A percentile compares a stretch with the other conserved stretches of the same genome.
Evolutionary conservation across 2,113 vertebrate species (phyloP).

Genomic region (Ictalurus furcatus): DNA sequence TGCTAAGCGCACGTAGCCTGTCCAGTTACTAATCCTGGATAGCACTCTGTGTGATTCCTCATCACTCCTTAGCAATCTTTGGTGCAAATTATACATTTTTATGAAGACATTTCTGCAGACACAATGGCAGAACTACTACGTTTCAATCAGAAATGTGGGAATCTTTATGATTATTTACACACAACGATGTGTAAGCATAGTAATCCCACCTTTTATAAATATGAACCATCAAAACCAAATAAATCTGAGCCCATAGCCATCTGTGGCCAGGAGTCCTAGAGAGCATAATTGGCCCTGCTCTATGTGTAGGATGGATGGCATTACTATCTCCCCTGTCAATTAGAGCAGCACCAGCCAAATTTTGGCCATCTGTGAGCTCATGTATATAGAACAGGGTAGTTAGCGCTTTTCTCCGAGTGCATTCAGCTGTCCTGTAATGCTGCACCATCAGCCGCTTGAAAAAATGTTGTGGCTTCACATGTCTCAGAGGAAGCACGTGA

Average conservation of each 20-base stretch:
- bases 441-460: conserved; percentile 19
- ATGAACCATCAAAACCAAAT: conserved; percentile 7
- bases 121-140: neutral
- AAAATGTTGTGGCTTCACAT: conserved; percentile 3
- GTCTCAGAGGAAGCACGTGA: neutral
- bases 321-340: conserved; percentile 29
- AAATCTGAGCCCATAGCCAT: neutral
- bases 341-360: conserved; percentile 9
- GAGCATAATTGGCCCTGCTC: conserved; percentile 17
- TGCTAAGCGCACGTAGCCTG: conserved; percentile 6
- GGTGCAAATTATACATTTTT: neutral
- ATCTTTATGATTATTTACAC: neutral
- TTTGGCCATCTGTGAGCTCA: conserved; percentile 24
- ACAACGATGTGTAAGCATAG: neutral
- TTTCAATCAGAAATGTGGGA: neutral
- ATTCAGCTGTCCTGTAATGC: conserved; percentile 29
- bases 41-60: neutral
- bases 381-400: conserved; percentile 16
- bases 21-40: conserved; percentile 24
- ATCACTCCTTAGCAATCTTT: neutral
- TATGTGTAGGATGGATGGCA: conserved; percentile 30
- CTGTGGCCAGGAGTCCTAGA: conserved; percentile 16
- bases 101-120: neutral
- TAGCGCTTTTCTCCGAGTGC: neutral
- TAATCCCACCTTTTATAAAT: neutral